A percentile compares a stretch with the other conserved stretches of the same genome.
These are phyloP conservation scores for Cyanocitta stelleri DNA, from an alignment of 2,113 vertebrate genomes.

Conservation along the genomic window DNA sequence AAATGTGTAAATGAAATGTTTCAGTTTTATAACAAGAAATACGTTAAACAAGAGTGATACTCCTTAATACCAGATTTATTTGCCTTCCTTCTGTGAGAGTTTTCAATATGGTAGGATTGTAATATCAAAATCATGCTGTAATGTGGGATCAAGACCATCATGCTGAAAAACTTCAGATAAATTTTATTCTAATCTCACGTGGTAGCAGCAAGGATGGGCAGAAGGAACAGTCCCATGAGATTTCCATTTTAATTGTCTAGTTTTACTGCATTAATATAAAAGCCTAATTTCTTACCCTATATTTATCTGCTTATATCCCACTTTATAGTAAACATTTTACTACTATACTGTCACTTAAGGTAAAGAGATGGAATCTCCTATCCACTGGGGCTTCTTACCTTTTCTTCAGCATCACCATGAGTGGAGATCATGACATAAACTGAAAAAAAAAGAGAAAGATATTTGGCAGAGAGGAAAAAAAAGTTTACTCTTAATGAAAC, in stretches of 20 bases:
- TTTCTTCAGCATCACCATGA: not conserved
- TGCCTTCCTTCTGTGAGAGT: not conserved
- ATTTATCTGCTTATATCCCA: not conserved
- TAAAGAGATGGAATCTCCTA: not conserved
- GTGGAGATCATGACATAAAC: not conserved
- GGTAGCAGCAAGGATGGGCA: not conserved
- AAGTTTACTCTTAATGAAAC: not conserved
- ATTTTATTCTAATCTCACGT: not conserved
- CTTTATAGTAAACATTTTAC: not conserved
- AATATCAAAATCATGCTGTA: not conserved
- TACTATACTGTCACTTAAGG: not conserved
- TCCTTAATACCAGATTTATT: not conserved
- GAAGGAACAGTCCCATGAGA: not conserved
- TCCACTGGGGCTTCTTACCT: not conserved
- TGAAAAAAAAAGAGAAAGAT: fast-evolving
- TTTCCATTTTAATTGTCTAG: not conserved
- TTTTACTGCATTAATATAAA: not conserved
- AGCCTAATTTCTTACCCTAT: not conserved
- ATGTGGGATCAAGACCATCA: not conserved
- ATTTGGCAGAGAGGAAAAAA: not conserved
- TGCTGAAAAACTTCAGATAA: not conserved
- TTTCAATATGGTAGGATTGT: not conserved
- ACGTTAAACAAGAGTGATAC: not conserved
- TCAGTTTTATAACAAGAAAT: not conserved
- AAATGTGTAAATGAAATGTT: not conserved